phyloP scores from a whole-genome alignment of 2,797 vertebrate genomes.

The Scyliorhinus canicula region DNA sequence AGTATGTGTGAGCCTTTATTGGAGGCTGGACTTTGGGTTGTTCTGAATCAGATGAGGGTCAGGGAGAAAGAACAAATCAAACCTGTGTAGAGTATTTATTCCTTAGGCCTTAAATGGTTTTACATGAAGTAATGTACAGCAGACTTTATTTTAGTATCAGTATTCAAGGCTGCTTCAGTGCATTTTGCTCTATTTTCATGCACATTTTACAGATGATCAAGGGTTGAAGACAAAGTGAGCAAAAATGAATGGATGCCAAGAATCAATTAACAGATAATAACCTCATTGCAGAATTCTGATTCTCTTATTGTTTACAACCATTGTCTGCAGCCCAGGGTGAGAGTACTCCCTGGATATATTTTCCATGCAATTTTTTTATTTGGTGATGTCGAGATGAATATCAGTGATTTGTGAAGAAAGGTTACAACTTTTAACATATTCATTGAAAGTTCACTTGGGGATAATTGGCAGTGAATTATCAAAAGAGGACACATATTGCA shows the following conservation, averaged over 20 bases:
- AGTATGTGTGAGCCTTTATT: neutral
- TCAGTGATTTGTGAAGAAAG: neutral
- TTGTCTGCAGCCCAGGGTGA: neutral
- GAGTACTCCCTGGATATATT: neutral
- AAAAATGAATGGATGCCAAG: neutral
- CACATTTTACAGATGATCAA: neutral
- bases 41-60: neutral
- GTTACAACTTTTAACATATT: neutral
- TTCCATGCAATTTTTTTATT: neutral
- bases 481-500: neutral
- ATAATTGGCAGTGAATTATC: neutral
- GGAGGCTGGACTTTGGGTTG: neutral
- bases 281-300: neutral
- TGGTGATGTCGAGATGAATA: neutral
- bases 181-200: neutral
- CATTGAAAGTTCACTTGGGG: neutral
- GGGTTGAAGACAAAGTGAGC: neutral
- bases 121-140: neutral
- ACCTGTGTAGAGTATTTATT: neutral
- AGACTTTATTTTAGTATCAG: neutral
- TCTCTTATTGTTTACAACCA: neutral
- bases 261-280: neutral
- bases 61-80: neutral
- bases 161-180: neutral
- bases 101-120: neutral